Base-by-base conservation (phyloP, 2,797 vertebrate species). In the Gymnocypris eckloni region DNA sequence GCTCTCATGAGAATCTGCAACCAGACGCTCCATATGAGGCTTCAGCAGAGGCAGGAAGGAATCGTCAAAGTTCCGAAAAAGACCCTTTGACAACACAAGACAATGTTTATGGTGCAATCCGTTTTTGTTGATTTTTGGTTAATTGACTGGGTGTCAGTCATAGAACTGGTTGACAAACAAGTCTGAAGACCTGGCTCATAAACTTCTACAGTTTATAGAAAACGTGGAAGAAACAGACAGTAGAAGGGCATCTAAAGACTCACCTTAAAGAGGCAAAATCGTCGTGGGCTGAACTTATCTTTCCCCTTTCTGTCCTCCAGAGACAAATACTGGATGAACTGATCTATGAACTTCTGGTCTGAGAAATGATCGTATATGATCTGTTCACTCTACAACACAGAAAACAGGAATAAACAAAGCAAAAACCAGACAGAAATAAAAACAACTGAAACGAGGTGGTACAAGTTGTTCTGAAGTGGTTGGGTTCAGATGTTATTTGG, bases 211-310 rank as follows among this genome's bases (percentile, higher is more conserved):
- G 43, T 43, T 0, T 43, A 43, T 43, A 43, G 4, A 3, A 9
- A 45, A 45, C 10, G 10, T 28, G 28, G 28, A 28, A 28, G 9
- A 10, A 45, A 45, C 43, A 45, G 16, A 75, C 11, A 37, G 18
- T 10, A n/a, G 18, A 69, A 61, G 37, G 13, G 3, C 1, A 0
- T 41, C 0, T 48, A 61, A 9, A 25, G 18, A 33, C 16, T 13
- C 93, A 99, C 98, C 97, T 99, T 99, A 93, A 99, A 99, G 91
- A 99, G 97, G 90, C 98, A 98, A 95, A 99, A 99, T 89, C 98
- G 95, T 85, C 97, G 97, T 79, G 98, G 97, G 93, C 97, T 99
- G 91, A 99, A 99, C 93, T 99, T 98, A 95, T 99, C 98, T 91
- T 98, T 99, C 90, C 98, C 98, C 91, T 99, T 99, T 86, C 98